Evolutionary conservation across 2,888 invertebrate species (phyloP).

Genomic region (Camptogramma bilineatum): DNA sequence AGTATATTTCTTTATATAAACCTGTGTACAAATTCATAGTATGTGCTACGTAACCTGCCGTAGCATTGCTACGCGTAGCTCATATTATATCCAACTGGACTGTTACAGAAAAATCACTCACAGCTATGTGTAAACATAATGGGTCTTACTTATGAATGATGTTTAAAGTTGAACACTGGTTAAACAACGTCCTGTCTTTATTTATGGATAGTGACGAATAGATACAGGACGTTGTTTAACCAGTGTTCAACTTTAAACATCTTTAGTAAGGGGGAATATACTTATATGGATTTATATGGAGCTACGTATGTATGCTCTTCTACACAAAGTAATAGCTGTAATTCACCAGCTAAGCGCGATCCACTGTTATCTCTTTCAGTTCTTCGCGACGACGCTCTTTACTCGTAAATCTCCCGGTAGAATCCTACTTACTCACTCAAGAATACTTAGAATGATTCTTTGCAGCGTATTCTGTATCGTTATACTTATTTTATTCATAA

Average conservation of each 20-base stretch:
- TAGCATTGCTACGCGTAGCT: conserved; percentile 2
- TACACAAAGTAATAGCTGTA: conserved; percentile 68
- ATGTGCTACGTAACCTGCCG: conserved; percentile 9
- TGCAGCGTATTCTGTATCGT: background rate
- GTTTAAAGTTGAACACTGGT: no score
- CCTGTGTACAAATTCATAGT: conserved; percentile 1
- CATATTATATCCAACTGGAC: background rate
- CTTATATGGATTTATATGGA: background rate
- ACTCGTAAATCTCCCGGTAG: conserved; percentile 67
- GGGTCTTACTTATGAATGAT: no score
- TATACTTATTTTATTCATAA: background rate
- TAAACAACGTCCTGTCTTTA: no score
- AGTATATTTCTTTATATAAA: no score
- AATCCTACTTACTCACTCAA: conserved; percentile 60
- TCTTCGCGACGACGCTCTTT: conserved; percentile 64
- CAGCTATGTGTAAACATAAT: no score
- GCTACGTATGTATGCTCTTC: conserved; percentile 46
- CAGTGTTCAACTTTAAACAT: no score
- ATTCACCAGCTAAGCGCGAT: conserved; percentile 71
- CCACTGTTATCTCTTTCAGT: conserved; percentile 71
- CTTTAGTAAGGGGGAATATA: no score
- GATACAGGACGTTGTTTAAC: no score
- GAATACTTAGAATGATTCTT: conserved; percentile 72
- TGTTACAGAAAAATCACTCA: no score
- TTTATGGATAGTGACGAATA: no score